Percentiles rank a stretch among this genome's conserved stretches.
These are phyloP conservation scores for Aculops lycopersici DNA, from an alignment of 1,140 invertebrate genomes.

Conservation along the genomic window DNA sequence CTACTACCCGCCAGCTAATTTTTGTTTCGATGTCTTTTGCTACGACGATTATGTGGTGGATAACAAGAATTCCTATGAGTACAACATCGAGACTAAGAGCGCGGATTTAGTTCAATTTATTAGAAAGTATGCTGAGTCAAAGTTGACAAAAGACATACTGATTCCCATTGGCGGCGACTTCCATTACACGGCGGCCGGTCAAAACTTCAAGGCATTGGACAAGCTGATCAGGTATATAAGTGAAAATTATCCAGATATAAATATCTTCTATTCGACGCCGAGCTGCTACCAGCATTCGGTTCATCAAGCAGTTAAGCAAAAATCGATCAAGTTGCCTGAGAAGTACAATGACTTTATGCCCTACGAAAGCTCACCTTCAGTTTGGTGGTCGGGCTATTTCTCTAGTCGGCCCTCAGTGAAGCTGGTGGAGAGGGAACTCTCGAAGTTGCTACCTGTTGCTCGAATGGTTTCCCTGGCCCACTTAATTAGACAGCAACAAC, in stretches of 20 bases:
- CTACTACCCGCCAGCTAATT: slow-evolving; percentile 3
- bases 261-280: slow-evolving; percentile 40
- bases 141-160: slow-evolving; percentile 7
- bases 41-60: slow-evolving; percentile 5
- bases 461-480: slow-evolving; percentile 19
- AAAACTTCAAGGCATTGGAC: slow-evolving; percentile 57
- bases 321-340: slow-evolving; percentile 20
- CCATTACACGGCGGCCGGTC: slow-evolving; percentile 21
- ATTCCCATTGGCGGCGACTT: slow-evolving; percentile 9
- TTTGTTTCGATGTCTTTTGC: slow-evolving; percentile 6
- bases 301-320: slow-evolving; percentile 18
- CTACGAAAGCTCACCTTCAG: slow-evolving; percentile 76
- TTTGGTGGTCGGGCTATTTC: slow-evolving; percentile 89
- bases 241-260: slow-evolving; percentile 16
- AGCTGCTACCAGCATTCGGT: slow-evolving; percentile 33
- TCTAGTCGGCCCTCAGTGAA: slow-evolving; percentile 32
- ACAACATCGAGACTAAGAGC: slow-evolving; percentile 6
- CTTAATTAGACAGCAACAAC: slow-evolving; percentile 11
- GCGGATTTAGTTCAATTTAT: background rate
- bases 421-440: slow-evolving; percentile 21
- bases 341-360: slow-evolving; percentile 56
- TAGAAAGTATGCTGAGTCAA: background rate
- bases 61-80: slow-evolving; percentile 3
- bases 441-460: slow-evolving; percentile 43
- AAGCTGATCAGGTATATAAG: slow-evolving; percentile 33